Base-by-base conservation (phyloP, 2,113 vertebrate species). In the Paracanthobrama guichenoti region DNA sequence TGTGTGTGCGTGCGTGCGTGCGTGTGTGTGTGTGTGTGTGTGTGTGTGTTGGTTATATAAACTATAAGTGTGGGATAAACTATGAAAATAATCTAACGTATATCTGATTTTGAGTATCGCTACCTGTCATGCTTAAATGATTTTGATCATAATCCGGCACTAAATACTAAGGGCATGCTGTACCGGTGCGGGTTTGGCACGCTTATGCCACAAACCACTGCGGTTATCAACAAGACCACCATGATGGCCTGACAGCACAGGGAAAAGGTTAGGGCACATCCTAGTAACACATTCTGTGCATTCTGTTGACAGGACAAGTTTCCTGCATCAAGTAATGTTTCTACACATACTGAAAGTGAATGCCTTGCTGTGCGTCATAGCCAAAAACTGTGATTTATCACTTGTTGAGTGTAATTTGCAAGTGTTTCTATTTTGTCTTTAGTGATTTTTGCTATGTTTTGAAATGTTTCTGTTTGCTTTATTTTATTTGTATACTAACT, bases 171-270 rank as follows among this genome's bases (percentile, higher is more conserved):
- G 80, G 14, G 22, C 66, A 53, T 74, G 48, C 14, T 83, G 69
- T 67, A 39, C 81, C n/a, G 64, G 42, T 35, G 76, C 60, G 18
- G 57, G 59, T 62, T 31, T 28, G 59, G 74, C 81, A 87, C 57
- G 59, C 67, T 75, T 62, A 67, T 77, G 69, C 72, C 83, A 82
- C 64, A 85, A 72, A 28, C 59, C 75, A 79, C 48, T 78, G 20
- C 60, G 48, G 59, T 75, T 26, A 62, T 83, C 50, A 60, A 22
- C 83, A 81, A 85, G 71, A 88, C 79, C 86, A 62, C 79, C 83
- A 66, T 82, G 73, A 85, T 75, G 71, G 81, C 31, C 73, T 85
- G 83, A 78, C 79, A 82, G 64, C 53, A 39, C 78, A 82, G 83
- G 50, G 55, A 82, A 78, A 39, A 60, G 73, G 48, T 75, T 53